Evolutionary conservation across 2,113 vertebrate species (phyloP), one percentile per base, ranked within the genome.

Genomic region (Chrysochloris asiatica): DNA sequence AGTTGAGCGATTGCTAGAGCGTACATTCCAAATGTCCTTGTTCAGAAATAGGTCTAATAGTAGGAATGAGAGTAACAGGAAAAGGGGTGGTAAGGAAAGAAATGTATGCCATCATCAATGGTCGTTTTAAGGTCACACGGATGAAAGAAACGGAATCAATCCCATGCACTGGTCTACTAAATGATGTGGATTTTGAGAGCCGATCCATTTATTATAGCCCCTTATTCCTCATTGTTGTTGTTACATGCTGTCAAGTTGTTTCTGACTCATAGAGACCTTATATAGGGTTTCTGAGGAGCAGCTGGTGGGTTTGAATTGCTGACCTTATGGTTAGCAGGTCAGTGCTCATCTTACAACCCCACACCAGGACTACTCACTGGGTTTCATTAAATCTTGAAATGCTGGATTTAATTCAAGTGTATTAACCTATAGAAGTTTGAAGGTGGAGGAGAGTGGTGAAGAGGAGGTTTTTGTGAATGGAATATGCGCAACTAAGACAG

Each of bases 21-120:
- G 28, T n/a, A n/a, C n/a, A n/a, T n/a, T n/a, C n/a, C n/a, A 78
- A 38, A 6, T 26, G 10, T 28, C n/a, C 47, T 8, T 36, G 7
- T 28, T 81, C 47, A 30, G 33, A 86, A 41, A 38, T 12, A 47
- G 4, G 5, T 50, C 22, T 91, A 45, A 10, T 43, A 56, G 21
- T 77, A 33, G 50, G 8, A 48, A 28, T 36, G 67, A 50, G 52
- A 80, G 72, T 50, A 41, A 11, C 1, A 45, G 8, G 65, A 13
- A 33, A 48, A 43, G 72, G 16, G 48, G 48, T 30, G 22, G 45
- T n/a, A n/a, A n/a, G n/a, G 26, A 79, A 7, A 19, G 50, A 61
- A 13, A 7, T 24, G 0, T 43, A 43, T 71, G 54, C 61, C n/a
- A 4, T 22, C n/a, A n/a, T n/a, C 4, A 0, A 13, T 54, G 61